Evolutionary conservation across 2,113 vertebrate species (phyloP), one percentile per base, ranked within the genome.

Genomic region (Blennius ocellaris): DNA sequence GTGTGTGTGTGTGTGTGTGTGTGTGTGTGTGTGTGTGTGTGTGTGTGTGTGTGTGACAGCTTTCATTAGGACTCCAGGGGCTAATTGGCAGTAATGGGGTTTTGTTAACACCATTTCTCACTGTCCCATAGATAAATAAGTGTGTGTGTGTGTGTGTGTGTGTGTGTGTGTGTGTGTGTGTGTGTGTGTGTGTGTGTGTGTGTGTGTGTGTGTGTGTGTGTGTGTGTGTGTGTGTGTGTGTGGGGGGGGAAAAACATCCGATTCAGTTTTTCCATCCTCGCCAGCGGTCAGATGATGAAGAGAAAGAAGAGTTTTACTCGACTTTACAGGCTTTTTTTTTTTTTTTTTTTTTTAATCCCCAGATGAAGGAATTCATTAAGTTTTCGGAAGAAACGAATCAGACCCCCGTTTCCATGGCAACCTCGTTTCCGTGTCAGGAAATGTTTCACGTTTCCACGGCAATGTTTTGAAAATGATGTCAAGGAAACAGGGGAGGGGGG

Each of bases 61-160:
- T 68, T 17, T 84, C 82, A 79, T 87, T 87, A 85, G 53, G 38
- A 77, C 69, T 65, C 5, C 71, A 60, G 85, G 81, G 77, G 73
- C 67, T 89, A 90, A 91, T 84, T 89, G 82, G 73, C 71, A 74
- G 64, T 87, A 90, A 92, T 86, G 75, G 78, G 63, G 73, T 41
- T 82, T 87, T 69, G 90, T 90, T 83, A 87, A 86, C 68, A 83
- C 45, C 51, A 54, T 59, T 59, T 67, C 86, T 59, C 51, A 66
- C 37, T 66, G 64, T 62, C 62, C 45, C 61, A 76, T 36, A 64
- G 43, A 76, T 65, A 74, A 39, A 71, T n/a, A 0, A 7, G 36
- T 40, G 37, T 50, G 57, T 21, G 0, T 40, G 38, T 56, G 50
- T 14, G 14, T 62, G 30, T 45, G 44, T 57, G 49, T 52, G 15